phyloP scores from a whole-genome alignment of 2,888 invertebrate genomes.

The Cylindroiulus punctatus region DNA sequence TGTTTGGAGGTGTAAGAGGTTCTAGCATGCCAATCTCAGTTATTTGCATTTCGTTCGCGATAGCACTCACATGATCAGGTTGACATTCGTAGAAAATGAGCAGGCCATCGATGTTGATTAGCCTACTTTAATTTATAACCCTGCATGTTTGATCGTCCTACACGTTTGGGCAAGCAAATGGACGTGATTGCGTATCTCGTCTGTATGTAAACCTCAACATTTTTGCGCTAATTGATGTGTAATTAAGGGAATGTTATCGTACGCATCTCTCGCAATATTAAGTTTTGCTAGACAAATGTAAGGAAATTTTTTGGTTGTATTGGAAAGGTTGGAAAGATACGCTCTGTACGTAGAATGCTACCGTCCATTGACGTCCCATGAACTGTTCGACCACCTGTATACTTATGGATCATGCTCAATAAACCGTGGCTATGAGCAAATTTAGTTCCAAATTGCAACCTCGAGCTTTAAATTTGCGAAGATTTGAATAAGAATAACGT shows the following conservation, averaged over 20 bases:
- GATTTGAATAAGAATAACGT: conserved; percentile 1
- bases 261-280: too few relatives aligned
- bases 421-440: not conserved
- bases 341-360: not conserved
- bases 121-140: not conserved
- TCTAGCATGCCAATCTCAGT: conserved; percentile 43
- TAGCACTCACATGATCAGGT: not conserved
- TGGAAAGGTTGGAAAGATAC: not conserved
- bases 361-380: not conserved
- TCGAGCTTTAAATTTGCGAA: not conserved
- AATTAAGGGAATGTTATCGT: too few relatives aligned
- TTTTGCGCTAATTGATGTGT: too few relatives aligned
- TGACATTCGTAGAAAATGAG: not conserved
- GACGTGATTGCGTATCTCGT: too few relatives aligned
- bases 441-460: not conserved
- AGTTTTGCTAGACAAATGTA: not conserved
- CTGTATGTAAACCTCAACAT: too few relatives aligned
- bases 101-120: not conserved
- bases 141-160: not conserved
- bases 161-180: not conserved
- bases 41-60: not conserved
- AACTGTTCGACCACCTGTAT: not conserved
- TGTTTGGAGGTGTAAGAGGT: conserved; percentile 3
- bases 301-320: not conserved
- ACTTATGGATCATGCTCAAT: not conserved